Conservation (phyloP, 1,140 invertebrate genomes). For the Drosophila pallidifrons region DNA sequence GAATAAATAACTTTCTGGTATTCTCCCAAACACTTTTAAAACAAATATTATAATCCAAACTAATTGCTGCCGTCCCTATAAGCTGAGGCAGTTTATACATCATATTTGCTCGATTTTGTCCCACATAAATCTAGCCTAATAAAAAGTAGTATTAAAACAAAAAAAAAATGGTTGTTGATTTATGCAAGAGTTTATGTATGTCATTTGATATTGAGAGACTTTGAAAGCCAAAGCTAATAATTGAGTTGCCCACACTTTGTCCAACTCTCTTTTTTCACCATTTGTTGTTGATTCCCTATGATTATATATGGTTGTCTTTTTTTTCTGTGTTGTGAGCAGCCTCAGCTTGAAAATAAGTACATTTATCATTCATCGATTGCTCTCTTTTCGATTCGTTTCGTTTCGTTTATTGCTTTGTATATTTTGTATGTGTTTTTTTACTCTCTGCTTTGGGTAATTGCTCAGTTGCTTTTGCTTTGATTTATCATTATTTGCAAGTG, state of each 20-base stretch:
- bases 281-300: slow-evolving; percentile 2
- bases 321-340: not conserved
- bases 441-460: slow-evolving; percentile 46
- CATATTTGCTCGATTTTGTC: not conserved
- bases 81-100: too few species aligned
- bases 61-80: too few species aligned
- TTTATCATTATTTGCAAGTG: slow-evolving; percentile 53
- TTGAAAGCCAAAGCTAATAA: slow-evolving; percentile 30
- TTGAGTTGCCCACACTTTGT: slow-evolving; percentile 31
- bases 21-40: too few species aligned
- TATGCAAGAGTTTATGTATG: slow-evolving; percentile 36
- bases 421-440: slow-evolving; percentile 15
- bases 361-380: slow-evolving; percentile 45
- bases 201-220: slow-evolving; percentile 33
- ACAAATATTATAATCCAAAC: too few species aligned
- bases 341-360: slow-evolving; percentile 22
- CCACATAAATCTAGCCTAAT: slow-evolving; percentile 11
- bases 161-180: slow-evolving; percentile 24
- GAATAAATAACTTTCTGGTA: too few species aligned
- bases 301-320: slow-evolving; percentile 45
- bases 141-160: slow-evolving; percentile 5
- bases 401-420: not conserved
- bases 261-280: not conserved
- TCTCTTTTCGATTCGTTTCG: not conserved
- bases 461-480: slow-evolving; percentile 47